These are phyloP conservation scores for Epiblema foenella DNA, from an alignment of 2,888 invertebrate species.

Conservation along the genomic window DNA sequence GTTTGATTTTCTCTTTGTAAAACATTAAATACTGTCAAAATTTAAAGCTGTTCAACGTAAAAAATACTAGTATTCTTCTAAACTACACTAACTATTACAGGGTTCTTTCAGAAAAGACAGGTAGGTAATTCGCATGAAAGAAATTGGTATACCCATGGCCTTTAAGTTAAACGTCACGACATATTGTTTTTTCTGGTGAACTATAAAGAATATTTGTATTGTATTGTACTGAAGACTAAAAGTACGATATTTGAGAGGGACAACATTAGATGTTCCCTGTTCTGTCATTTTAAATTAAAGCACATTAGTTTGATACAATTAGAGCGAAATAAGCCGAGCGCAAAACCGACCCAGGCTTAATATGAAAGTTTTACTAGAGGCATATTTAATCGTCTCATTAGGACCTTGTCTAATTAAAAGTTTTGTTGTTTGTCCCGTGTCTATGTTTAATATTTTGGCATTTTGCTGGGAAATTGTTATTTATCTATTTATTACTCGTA, in stretches of 20 bases:
- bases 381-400: slow-evolving; percentile 37
- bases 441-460: slow-evolving; percentile 22
- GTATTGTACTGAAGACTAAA: background rate
- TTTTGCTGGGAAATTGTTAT: slow-evolving; percentile 19
- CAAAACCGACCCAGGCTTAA: slow-evolving; percentile 30
- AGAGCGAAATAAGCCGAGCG: slow-evolving; percentile 17
- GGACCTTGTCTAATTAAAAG: slow-evolving; percentile 42
- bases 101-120: too few relatives aligned
- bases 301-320: slow-evolving; percentile 22
- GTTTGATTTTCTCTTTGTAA: too few relatives aligned
- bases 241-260: background rate
- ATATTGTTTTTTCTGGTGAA: too few relatives aligned
- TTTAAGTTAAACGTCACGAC: too few relatives aligned
- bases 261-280: background rate
- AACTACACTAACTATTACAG: too few relatives aligned
- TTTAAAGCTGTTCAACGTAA: too few relatives aligned
- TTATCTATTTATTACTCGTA: background rate
- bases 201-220: too few relatives aligned
- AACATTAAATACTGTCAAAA: too few relatives aligned
- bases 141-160: too few relatives aligned
- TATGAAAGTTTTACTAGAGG: slow-evolving; percentile 37
- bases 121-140: too few relatives aligned
- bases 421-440: slow-evolving; percentile 36
- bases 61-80: too few relatives aligned
- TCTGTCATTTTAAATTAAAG: background rate